Conservation (phyloP, 2,888 invertebrate species). For the Dolichopus griseipennis region DNA sequence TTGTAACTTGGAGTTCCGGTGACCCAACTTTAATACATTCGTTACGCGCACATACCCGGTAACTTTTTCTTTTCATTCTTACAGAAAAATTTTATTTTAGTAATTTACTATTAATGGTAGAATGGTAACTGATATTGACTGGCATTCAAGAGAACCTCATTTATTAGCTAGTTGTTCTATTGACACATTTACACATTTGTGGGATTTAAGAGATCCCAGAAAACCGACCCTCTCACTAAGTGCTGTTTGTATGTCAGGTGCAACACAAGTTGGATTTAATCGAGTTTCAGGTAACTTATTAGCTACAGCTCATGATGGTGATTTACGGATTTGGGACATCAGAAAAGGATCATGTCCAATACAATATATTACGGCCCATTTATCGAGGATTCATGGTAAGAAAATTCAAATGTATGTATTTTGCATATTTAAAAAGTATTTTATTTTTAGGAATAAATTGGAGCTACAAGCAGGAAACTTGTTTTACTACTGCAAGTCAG, state of each 20-base stretch:
- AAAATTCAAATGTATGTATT: slow-evolving; percentile 5
- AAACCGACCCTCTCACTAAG: slow-evolving; percentile 76
- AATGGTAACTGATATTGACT: slow-evolving; percentile 84
- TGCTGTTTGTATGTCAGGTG: slow-evolving; percentile 80
- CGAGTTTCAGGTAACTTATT: slow-evolving; percentile 71
- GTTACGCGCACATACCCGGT: slow-evolving; percentile 63
- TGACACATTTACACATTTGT: slow-evolving; percentile 86
- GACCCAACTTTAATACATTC: slow-evolving; percentile 65
- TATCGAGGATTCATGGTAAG: slow-evolving; percentile 33
- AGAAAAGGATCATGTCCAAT: slow-evolving; percentile 78
- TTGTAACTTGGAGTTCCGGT: slow-evolving; percentile 67
- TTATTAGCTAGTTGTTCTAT: slow-evolving; percentile 82
- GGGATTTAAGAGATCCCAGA: slow-evolving; percentile 82
- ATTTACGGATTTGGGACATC: slow-evolving; percentile 92
- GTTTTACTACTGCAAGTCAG: slow-evolving; percentile 85
- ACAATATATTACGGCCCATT: slow-evolving; percentile 88
- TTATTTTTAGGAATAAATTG: slow-evolving; percentile 72
- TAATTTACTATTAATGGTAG: slow-evolving; percentile 35
- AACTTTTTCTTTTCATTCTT: not conserved
- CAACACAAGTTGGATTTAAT: slow-evolving; percentile 92
- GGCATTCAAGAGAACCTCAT: slow-evolving; percentile 72
- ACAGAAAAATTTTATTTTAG: no score
- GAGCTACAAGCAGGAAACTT: slow-evolving; percentile 78
- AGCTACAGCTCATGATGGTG: slow-evolving; percentile 93
- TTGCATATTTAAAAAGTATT: not conserved